These are phyloP conservation scores for Sinocyclocheilus anshuiensis DNA, from an alignment of 2,113 vertebrate species.

Conservation along the genomic window DNA sequence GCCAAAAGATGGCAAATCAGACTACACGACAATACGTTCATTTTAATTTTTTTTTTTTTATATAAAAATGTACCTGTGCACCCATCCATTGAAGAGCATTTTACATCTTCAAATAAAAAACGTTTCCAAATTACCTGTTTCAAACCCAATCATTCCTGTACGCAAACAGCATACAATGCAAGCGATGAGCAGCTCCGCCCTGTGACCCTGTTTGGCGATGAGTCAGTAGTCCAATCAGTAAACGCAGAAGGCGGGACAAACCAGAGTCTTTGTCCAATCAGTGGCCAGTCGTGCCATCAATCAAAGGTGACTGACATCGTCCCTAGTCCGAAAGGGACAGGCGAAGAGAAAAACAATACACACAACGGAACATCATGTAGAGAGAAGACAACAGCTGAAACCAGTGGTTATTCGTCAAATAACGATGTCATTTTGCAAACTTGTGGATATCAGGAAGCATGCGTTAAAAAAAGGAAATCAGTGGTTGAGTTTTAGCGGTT, in stretches of 20 bases:
- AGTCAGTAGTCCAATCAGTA: constrained; percentile 36
- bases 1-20: neutral
- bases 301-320: neutral
- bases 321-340: neutral
- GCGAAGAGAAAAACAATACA: constrained; percentile 24
- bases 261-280: neutral
- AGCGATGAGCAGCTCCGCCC: neutral
- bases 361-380: neutral
- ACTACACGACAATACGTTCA: neutral
- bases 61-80: too few relatives aligned
- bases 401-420: neutral
- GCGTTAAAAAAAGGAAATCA: neutral
- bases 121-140: neutral
- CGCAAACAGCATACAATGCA: neutral
- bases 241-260: constrained; percentile 29
- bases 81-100: neutral
- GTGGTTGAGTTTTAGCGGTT: neutral
- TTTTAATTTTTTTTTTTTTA: too few relatives aligned
- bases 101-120: neutral
- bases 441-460: neutral
- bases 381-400: neutral
- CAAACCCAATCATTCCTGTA: neutral
- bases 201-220: constrained; percentile 14
- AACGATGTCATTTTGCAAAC: constrained; percentile 18
- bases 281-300: neutral